phyloP scores from a whole-genome alignment of 2,113 vertebrate genomes.

The Alligator sinensis region DNA sequence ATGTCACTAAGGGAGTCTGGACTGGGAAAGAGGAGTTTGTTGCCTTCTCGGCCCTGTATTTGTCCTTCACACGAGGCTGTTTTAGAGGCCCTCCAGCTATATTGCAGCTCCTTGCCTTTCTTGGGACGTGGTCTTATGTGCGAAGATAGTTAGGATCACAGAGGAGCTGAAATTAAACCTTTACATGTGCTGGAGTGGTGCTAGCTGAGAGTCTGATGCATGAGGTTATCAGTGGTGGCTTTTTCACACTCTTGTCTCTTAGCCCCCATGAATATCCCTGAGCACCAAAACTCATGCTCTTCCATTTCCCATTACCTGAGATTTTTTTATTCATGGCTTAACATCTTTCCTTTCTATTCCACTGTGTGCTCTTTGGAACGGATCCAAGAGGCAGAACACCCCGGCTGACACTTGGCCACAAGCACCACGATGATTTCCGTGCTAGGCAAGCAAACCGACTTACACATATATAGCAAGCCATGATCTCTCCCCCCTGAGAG shows the following conservation, averaged over 20 bases:
- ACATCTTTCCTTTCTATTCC: not conserved
- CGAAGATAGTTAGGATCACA: not conserved
- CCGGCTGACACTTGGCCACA: not conserved
- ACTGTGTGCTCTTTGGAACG: not conserved
- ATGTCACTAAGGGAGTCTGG: not conserved
- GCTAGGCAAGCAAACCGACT: not conserved
- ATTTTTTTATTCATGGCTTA: not conserved
- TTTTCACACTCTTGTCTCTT: not conserved
- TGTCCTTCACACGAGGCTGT: not conserved
- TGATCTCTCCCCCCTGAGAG: no score
- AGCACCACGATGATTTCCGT: fast-evolving
- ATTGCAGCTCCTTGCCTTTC: not conserved
- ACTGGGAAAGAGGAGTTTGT: not conserved
- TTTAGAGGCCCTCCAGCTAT: not conserved
- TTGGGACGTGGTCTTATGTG: not conserved
- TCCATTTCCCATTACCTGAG: not conserved
- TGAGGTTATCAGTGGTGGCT: not conserved
- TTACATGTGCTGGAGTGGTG: not conserved
- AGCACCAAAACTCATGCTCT: not conserved
- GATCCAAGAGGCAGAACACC: not conserved
- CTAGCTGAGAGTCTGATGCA: not conserved
- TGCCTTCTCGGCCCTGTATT: not conserved
- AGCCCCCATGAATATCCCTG: not conserved
- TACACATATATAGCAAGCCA: no score
- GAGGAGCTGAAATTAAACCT: not conserved